A percentile compares a stretch with the other conserved stretches of the same genome.
Conservation (phyloP, 2,113 vertebrate species). For the cattle (Bos taurus) region DNA sequence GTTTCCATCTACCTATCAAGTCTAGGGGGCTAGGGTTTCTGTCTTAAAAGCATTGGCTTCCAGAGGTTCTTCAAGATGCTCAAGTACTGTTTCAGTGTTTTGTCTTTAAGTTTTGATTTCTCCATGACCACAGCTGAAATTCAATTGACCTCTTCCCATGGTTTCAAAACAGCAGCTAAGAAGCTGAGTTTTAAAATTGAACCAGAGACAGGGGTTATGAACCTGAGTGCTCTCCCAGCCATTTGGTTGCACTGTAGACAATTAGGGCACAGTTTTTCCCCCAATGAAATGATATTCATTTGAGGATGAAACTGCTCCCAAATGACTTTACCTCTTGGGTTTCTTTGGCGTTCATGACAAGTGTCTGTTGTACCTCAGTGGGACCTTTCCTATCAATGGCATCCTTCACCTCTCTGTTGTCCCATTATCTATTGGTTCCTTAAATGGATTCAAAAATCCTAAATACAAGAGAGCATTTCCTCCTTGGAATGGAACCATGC, state of each 20-base stretch:
- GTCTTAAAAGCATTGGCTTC: neutral
- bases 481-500: neutral
- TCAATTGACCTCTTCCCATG: neutral
- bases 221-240: neutral
- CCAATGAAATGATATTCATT: neutral
- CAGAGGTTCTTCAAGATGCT: neutral
- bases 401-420: neutral
- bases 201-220: neutral
- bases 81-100: neutral
- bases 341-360: neutral
- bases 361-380: neutral
- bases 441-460: neutral
- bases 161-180: constrained; percentile 33
- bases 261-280: neutral
- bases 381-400: neutral
- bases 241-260: neutral
- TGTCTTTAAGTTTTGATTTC: constrained; percentile 12
- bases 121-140: constrained; percentile 18
- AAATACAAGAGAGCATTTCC: neutral
- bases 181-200: constrained; percentile 16
- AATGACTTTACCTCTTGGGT: neutral
- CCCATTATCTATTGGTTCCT: neutral
- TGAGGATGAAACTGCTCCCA: neutral
- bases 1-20: neutral
- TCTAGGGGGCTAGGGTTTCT: neutral